These are phyloP conservation scores for Haliclystus octoradiatus DNA, from an alignment of 30 jellyfish, hydroid and myxozoan species.

Conservation along the genomic window DNA sequence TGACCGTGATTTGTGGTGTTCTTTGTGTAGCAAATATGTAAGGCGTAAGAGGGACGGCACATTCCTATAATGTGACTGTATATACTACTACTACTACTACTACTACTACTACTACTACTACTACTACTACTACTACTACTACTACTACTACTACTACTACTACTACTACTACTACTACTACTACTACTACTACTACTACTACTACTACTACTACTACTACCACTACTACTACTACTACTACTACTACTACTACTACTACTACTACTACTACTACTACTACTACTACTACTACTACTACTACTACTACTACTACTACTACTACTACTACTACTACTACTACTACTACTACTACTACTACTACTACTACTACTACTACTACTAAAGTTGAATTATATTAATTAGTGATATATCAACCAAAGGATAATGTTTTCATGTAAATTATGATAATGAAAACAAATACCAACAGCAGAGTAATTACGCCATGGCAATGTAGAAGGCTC, in stretches of 20 bases:
- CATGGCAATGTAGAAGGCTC: no score
- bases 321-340: conserved; percentile 3
- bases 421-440: no score
- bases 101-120: no score
- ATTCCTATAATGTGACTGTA: no score
- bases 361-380: conserved; percentile 4
- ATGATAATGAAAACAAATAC: no score
- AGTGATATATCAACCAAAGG: background rate
- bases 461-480: no score
- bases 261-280: conserved; percentile 4
- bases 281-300: conserved; percentile 3
- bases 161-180: conserved; percentile 3
- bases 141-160: background rate
- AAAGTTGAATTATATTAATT: background rate
- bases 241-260: conserved; percentile 4
- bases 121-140: no score
- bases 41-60: no score
- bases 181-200: conserved; percentile 4
- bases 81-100: no score
- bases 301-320: conserved; percentile 4
- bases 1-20: no score
- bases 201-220: conserved; percentile 4
- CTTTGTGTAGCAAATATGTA: no score
- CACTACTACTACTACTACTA: conserved; percentile 3
- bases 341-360: conserved; percentile 3